A percentile compares a stretch with the other conserved stretches of the same genome.
Evolutionary conservation across 2,888 invertebrate genomes (phyloP).

Genomic region (Chrysotoxum bicinctum): DNA sequence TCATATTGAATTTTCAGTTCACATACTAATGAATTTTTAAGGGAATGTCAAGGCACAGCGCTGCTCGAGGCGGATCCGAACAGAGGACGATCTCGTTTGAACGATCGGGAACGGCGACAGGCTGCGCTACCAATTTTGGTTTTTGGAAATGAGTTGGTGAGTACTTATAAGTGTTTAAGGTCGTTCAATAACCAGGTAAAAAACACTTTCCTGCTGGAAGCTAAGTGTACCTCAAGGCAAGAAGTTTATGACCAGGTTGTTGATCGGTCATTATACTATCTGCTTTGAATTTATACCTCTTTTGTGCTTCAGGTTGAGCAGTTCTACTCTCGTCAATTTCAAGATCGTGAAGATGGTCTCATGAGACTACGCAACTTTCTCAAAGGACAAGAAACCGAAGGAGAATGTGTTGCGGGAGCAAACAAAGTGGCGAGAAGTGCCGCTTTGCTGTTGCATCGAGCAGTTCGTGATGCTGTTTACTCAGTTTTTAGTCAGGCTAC

Average conservation of each 20-base stretch:
- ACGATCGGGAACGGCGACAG: constrained; percentile 91
- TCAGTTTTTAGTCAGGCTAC: constrained; percentile 93
- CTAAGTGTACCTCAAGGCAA: too few relatives aligned
- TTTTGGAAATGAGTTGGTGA: constrained; percentile 93
- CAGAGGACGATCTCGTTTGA: constrained; percentile 83
- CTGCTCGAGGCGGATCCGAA: constrained; percentile 82
- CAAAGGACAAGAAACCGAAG: constrained; percentile 77
- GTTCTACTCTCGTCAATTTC: constrained; percentile 94
- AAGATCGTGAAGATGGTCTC: constrained; percentile 94
- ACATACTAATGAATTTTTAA: constrained; percentile 91
- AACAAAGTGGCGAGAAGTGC: constrained; percentile 93
- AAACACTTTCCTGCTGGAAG: background rate
- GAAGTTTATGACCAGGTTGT: too few relatives aligned
- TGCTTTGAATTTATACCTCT: background rate
- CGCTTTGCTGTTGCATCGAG: constrained; percentile 89
- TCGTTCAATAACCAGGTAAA: background rate
- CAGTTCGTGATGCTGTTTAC: constrained; percentile 93
- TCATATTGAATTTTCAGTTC: constrained; percentile 83
- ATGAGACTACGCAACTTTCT: constrained; percentile 83
- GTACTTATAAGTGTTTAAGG: constrained; percentile 20
- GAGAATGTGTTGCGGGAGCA: constrained; percentile 75
- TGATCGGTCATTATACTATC: too few relatives aligned
- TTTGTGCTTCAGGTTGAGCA: constrained; percentile 87
- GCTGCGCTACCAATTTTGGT: constrained; percentile 95
- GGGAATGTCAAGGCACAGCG: constrained; percentile 85